These are phyloP conservation scores for Diorhabda elongata DNA, from an alignment of 1,140 invertebrate species.

Conservation along the genomic window DNA sequence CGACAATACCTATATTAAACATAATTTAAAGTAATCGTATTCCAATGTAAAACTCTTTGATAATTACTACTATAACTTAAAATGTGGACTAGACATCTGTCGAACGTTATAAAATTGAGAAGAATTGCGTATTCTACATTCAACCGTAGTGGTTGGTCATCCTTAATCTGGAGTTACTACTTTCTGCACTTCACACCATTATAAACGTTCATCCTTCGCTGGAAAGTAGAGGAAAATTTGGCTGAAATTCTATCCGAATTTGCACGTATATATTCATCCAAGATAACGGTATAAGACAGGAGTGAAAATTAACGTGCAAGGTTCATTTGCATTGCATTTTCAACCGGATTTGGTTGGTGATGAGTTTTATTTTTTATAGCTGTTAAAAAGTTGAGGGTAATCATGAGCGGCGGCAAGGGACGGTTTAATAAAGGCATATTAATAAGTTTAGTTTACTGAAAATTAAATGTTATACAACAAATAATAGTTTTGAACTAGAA, in stretches of 20 bases:
- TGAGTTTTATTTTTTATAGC: slow-evolving; percentile 35
- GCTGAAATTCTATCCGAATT: slow-evolving; percentile 14
- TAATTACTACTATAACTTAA: too few relatives aligned
- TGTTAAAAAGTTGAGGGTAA: background rate
- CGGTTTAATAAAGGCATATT: background rate
- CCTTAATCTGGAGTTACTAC: too few relatives aligned
- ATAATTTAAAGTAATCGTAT: too few relatives aligned
- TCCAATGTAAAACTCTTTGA: too few relatives aligned
- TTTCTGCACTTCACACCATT: background rate
- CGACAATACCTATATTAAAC: too few relatives aligned
- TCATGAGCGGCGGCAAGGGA: background rate
- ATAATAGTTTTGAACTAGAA: too few relatives aligned
- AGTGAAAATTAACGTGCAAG: slow-evolving; percentile 23
- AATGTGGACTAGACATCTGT: too few relatives aligned
- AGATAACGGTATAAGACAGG: slow-evolving; percentile 29
- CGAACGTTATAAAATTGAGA: too few relatives aligned
- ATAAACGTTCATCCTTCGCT: background rate
- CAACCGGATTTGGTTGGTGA: slow-evolving; percentile 30
- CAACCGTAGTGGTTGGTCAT: too few relatives aligned
- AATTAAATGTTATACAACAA: too few relatives aligned
- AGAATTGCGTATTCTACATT: too few relatives aligned
- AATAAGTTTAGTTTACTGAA: too few relatives aligned
- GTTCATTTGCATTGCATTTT: slow-evolving; percentile 36
- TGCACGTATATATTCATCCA: slow-evolving; percentile 23
- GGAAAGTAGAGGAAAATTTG: background rate